Evolutionary conservation across 2,113 vertebrate species (phyloP), one percentile per base, ranked within the genome.

Genomic region (Microtus pennsylvanicus): DNA sequence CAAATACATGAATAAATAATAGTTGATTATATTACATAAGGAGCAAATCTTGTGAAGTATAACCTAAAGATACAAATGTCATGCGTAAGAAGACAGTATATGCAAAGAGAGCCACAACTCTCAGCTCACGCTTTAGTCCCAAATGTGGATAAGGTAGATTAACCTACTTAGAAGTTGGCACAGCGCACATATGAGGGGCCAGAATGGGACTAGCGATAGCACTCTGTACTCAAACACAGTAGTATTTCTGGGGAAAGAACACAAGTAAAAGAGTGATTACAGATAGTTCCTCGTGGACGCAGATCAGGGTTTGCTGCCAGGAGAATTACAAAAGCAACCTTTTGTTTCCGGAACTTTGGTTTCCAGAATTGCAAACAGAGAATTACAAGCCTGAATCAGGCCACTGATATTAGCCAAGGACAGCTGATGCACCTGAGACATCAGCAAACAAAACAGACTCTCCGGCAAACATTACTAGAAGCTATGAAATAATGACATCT

Each of bases 231-330:
- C 87, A 91, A 91, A 87, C 16, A 74, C 55, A 93, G 16, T 63
- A 94, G 76, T 17, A 76, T 90, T 96, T 93, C 63, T 67, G 38
- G 69, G 86, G 74, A 95, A 92, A 92, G 78, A 47, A 76, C 24
- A 33, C 74, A 67, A 95, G 72, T 26, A 81, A 96, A 65, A 70
- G 45, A 63, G 77, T 81, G 50, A 76, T 67, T 58, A 92, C 69
- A 91, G 72, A 80, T 78, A 91, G 69, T 33, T 42, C 89, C 65
- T 77, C 52, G 24, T 90, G 61, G 58, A 75, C 65, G 78, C 6
- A 89, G 75, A 87, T 52, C 61, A 93, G 82, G 63, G 12, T 91
- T 94, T 91, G 22, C 69, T 91, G 63, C 58, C 90, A 78, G 91
- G 82, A 61, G 38, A 70, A 91, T 87, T 87, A 63, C 26, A 42